Conservation (phyloP, 2,888 invertebrate genomes). For the Drymonia ruficornis region DNA sequence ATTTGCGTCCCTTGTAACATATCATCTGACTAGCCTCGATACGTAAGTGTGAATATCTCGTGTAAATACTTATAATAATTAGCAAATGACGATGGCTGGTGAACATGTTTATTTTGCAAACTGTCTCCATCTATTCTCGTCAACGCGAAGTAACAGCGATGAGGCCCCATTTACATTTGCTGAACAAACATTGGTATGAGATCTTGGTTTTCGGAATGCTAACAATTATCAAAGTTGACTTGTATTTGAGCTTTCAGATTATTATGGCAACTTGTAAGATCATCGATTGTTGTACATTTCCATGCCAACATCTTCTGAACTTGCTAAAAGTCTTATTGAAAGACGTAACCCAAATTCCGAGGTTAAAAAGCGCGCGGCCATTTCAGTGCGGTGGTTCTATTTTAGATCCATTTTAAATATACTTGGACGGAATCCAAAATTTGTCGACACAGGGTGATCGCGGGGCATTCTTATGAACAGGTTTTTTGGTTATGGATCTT, state of each 20-base stretch:
- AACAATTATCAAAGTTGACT: not conserved
- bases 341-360: constrained; percentile 28
- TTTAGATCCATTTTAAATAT: constrained; percentile 49
- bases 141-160: not conserved
- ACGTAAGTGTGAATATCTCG: constrained; percentile 8
- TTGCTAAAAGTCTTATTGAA: not conserved
- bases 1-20: not conserved
- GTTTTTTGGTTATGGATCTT: not conserved
- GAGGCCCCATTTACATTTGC: constrained; percentile 1
- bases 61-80: constrained; percentile 11
- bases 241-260: not conserved
- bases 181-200: not conserved
- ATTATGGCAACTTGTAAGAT: too few relatives aligned
- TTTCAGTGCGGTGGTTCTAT: constrained; percentile 45
- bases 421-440: constrained; percentile 51
- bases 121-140: not conserved
- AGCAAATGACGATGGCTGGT: constrained; percentile 4
- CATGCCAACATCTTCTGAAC: not conserved
- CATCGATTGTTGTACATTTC: too few relatives aligned
- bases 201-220: not conserved
- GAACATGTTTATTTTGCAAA: not conserved
- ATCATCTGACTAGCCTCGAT: not conserved
- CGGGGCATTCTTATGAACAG: constrained; percentile 13
- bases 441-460: constrained; percentile 10
- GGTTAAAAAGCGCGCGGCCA: constrained; percentile 30